These are phyloP conservation scores for Plodia interpunctella DNA, from an alignment of 1,140 invertebrate species.

Conservation along the genomic window DNA sequence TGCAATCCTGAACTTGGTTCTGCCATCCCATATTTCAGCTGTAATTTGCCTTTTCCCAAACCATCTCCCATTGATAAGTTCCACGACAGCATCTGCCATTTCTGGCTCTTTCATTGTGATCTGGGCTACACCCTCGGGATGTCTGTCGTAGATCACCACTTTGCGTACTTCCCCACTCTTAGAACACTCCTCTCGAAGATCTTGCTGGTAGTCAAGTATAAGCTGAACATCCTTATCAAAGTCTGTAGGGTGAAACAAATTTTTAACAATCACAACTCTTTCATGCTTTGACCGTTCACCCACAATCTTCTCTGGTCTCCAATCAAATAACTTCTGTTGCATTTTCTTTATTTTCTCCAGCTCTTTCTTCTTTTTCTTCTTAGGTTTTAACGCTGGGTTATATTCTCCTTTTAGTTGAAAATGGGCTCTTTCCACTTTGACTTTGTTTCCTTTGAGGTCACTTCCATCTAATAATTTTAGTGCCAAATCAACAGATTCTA, in stretches of 20 bases:
- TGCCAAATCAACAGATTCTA: constrained; percentile 96
- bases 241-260: constrained; percentile 93
- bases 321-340: constrained; percentile 97
- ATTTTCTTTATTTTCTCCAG: constrained; percentile 94
- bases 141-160: constrained; percentile 94
- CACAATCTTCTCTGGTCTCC: constrained; percentile 94
- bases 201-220: constrained; percentile 94
- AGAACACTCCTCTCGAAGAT: constrained; percentile 90
- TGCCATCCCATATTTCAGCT: constrained; percentile 96
- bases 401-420: constrained; percentile 97
- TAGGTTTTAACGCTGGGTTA: constrained; percentile 95
- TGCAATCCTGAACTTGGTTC: constrained; percentile 93
- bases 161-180: constrained; percentile 97
- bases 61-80: constrained; percentile 93
- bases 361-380: constrained; percentile 93
- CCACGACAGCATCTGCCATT: constrained; percentile 93
- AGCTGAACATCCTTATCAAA: constrained; percentile 93
- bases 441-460: constrained; percentile 85
- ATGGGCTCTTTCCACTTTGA: constrained; percentile 94
- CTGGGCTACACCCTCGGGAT: constrained; percentile 96
- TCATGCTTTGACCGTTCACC: constrained; percentile 92
- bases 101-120: constrained; percentile 94
- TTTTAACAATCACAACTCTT: constrained; percentile 94
- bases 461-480: constrained; percentile 95
- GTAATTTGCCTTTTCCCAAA: constrained; percentile 91